Percentiles rank a stretch among this genome's conserved stretches.
Evolutionary conservation across 2,888 invertebrate species (phyloP).

Genomic region (Drosophila sordidula): DNA sequence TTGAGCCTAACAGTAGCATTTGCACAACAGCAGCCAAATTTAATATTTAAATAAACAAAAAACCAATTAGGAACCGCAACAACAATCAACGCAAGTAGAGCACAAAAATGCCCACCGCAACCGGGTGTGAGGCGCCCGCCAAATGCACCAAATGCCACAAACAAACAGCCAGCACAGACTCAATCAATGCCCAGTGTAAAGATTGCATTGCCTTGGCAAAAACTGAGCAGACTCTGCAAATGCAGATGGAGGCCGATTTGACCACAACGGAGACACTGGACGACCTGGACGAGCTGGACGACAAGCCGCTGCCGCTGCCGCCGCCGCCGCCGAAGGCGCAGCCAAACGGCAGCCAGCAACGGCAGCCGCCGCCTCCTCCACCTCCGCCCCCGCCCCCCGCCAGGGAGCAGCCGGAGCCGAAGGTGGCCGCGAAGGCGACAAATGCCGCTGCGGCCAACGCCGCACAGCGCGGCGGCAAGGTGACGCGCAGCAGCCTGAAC

Average conservation of each 20-base stretch:
- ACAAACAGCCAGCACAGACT: slow-evolving; percentile 5
- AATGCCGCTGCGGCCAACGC: neutral
- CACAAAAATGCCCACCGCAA: slow-evolving; percentile 26
- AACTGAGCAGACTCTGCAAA: slow-evolving; percentile 17
- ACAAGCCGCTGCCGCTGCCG: neutral
- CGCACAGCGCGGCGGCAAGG: slow-evolving; percentile 39
- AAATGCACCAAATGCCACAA: slow-evolving; percentile 42
- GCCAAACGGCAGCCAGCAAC: neutral
- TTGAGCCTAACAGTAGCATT: slow-evolving; percentile 37
- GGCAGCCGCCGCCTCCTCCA: neutral
- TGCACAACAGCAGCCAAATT: slow-evolving; percentile 23
- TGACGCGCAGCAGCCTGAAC: slow-evolving; percentile 62
- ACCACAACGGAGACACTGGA: slow-evolving; percentile 57
- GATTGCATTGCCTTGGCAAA: slow-evolving; percentile 15
- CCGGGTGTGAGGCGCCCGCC: slow-evolving; percentile 3
- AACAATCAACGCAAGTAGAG: neutral
- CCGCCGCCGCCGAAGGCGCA: neutral
- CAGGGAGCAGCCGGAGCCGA: neutral
- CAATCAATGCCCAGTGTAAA: slow-evolving; percentile 2
- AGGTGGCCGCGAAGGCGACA: neutral
- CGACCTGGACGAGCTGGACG: slow-evolving; percentile 40
- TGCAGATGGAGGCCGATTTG: slow-evolving; percentile 52
- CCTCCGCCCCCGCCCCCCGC: neutral
- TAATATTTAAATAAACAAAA: slow-evolving; percentile 32
- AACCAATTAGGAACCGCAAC: neutral